Base-by-base conservation (phyloP, 2,888 invertebrate genomes). In the Morinoia aosen region DNA sequence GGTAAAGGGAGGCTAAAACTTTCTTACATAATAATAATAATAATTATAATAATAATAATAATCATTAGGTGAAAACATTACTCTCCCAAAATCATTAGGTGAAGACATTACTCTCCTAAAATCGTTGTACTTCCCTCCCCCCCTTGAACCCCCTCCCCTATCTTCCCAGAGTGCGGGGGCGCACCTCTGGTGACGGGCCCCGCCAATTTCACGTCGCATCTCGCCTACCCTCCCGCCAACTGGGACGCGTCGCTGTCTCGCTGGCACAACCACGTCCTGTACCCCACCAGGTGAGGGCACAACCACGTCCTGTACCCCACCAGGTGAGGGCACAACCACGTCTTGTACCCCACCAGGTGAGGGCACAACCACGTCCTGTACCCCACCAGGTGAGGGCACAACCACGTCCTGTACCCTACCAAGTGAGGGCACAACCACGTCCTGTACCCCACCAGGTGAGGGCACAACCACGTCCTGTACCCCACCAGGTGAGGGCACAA, bases 161-260 rank as follows among this genome's bases (percentile, higher is more conserved):
- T 48, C 5, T 2, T 48, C 2, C 48, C 96, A 96, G 96, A 96
- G 56, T 96, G 96, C 91, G 91, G 95, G 39, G 95, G 95, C 12
- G 16, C 56, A 11, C 95, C 96, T 16, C n/a, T 95, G 58, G 95
- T 95, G 91, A 88, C 96, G 39, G 40, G 76, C 5, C 90, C 96
- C 0, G 48, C 58, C 39, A 96, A 96, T 94, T 95, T 95, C 91
- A 95, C 95, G 25, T 90, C 95, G 0, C 95, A 96, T 76, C 58
- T 96, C 33, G 96, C 96, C 64, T 96, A 95, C 94, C 96, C 96
- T 2, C 96, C 96, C 91, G 95, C 91, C n/a, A 96, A 96, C 91
- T 95, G 90, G 76, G 96, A 96, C 90, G 93, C 95, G 10, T 14
- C 40, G 40, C 88, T 57, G 33, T 76, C 95, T 14, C 56, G 61